Evolutionary conservation across 2,888 invertebrate genomes (phyloP), one percentile per base, ranked within the genome.

Genomic region (Ceramica pisi): DNA sequence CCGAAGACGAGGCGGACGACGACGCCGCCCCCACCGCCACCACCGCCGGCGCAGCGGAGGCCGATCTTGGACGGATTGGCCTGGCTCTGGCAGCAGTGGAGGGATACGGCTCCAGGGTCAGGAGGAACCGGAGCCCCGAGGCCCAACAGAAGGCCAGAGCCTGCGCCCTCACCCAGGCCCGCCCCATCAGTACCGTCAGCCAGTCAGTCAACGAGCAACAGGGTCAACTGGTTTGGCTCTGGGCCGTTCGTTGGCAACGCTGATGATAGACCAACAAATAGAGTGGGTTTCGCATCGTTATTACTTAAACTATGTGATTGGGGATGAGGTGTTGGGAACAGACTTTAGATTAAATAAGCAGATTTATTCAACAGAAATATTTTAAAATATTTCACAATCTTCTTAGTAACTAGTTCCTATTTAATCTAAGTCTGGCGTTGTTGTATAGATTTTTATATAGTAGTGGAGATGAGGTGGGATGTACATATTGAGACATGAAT

Each of bases 21-120:
- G 53, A 95, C 95, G 44, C 90, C 90, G 66, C 87, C 93, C n/a
- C 91, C 95, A 46, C 90, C 90, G 21, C 91, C 88, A 9, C 89
- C 95, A 4, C 94, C 96, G 14, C 93, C 96, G n/a, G 92, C 96
- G 12, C 94, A 94, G 7, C 87, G 95, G 80, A 95, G 90, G 78
- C 97, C 97, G 7, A 91, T 96, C 60, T 83, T 96, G 75, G 96
- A 96, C 61, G 96, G 96, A n/a, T 86, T 97, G 60, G 94, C 96
- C 31, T 97, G 96, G 96, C 90, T 97, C 16, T 96, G 96, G 96
- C 96, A 96, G 88, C 96, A 96, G 83, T 97, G 96, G 96, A 93
- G 96, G 61, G 96, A 97, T 48, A 96, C 96, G 16, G 95, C 90
- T 5, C 95, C 96, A 16, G 95, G 92, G 6, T 87, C 92, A 12